Percentiles rank a stretch among this genome's conserved stretches.
Conservation (phyloP, 2,113 vertebrate genomes). For the Phalacrocorax pelagicus region DNA sequence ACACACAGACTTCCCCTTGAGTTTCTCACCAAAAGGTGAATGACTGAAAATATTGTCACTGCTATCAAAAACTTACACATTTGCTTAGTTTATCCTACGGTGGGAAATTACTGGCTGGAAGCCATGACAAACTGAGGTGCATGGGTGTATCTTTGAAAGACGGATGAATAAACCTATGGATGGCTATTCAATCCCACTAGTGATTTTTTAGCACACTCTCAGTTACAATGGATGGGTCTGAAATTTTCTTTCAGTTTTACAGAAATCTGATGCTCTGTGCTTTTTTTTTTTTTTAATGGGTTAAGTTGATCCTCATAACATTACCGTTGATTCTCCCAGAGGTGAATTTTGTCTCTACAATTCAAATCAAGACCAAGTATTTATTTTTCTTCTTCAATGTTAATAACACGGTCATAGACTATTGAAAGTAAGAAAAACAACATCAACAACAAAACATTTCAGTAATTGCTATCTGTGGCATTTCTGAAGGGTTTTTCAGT, state of each 20-base stretch:
- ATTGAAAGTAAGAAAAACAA: not conserved
- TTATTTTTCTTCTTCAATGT: not conserved
- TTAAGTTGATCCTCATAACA: not conserved
- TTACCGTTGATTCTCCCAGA: not conserved
- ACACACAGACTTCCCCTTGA: not conserved
- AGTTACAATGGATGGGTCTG: not conserved
- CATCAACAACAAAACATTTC: not conserved
- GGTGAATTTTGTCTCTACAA: not conserved
- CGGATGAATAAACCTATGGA: rapidly evolving
- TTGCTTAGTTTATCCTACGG: not conserved
- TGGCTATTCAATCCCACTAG: not conserved
- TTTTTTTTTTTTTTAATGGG: not conserved
- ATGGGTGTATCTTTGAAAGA: not conserved
- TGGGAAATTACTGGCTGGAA: not conserved
- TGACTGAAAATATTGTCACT: not conserved
- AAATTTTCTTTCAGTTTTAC: not conserved
- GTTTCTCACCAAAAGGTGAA: not conserved
- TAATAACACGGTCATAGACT: not conserved
- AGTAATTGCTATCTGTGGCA: not conserved
- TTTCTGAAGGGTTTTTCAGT: not conserved
- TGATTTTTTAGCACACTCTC: not conserved
- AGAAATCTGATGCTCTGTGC: not conserved
- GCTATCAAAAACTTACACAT: not conserved
- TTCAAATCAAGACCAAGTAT: not conserved
- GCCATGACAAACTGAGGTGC: not conserved